phyloP scores from a whole-genome alignment of 2,888 invertebrate species.

The Odontocerum albicorne region DNA sequence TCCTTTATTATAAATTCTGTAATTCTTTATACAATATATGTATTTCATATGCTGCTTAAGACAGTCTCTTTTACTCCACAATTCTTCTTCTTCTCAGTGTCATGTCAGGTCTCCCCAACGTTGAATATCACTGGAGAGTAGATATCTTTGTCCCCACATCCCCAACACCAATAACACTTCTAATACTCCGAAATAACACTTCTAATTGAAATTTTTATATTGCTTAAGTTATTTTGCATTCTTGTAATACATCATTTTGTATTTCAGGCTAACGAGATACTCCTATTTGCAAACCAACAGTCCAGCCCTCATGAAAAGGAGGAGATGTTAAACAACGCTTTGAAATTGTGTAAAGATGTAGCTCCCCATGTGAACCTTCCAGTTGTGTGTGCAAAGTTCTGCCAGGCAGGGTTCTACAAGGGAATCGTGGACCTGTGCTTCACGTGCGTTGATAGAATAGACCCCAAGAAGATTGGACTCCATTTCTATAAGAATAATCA shows the following conservation, averaged over 20 bases:
- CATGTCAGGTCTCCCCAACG: too few species aligned
- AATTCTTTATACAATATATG: too few species aligned
- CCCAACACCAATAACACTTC: not conserved
- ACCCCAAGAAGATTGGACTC: conserved; percentile 84
- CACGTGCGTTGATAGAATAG: conserved; percentile 82
- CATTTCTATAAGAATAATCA: conserved; percentile 87
- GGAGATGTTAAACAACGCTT: conserved; percentile 73
- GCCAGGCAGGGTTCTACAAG: conserved; percentile 77
- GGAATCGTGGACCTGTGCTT: conserved; percentile 89
- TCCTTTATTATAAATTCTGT: too few species aligned
- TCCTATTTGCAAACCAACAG: conserved; percentile 77
- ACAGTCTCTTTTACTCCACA: too few species aligned
- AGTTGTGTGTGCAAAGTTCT: conserved; percentile 83
- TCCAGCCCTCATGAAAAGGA: conserved; percentile 76
- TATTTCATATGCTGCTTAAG: too few species aligned
- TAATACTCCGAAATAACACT: not conserved
- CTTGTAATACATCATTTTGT: too few species aligned
- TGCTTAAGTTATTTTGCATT: too few species aligned
- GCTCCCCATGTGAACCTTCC: conserved; percentile 84
- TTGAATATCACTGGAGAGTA: too few species aligned
- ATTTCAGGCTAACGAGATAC: conserved; percentile 81
- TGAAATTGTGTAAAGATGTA: conserved; percentile 85
- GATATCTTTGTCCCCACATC: too few species aligned
- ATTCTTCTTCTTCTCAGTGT: too few species aligned
- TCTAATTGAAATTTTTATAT: too few species aligned